phyloP scores from a whole-genome alignment of 2,888 invertebrate species.

The Stenodera caucasica region DNA sequence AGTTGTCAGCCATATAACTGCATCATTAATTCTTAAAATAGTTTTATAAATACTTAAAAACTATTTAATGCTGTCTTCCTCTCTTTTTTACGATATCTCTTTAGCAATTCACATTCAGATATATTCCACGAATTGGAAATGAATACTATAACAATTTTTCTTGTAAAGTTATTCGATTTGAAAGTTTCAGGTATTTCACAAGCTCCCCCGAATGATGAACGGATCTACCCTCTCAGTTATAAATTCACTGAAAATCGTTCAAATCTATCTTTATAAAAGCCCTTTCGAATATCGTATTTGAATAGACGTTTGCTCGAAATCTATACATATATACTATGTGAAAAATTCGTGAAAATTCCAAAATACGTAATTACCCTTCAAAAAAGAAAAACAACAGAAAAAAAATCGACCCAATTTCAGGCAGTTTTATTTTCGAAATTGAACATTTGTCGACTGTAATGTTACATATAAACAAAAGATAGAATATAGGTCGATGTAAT shows the following conservation, averaged over 20 bases:
- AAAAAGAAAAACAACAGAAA: too few relatives aligned
- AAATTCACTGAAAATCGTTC: conserved; percentile 8
- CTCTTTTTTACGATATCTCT: not conserved
- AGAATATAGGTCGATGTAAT: conserved; percentile 2
- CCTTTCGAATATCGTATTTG: conserved; percentile 1
- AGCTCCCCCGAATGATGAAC: not conserved
- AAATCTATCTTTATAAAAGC: conserved; percentile 7
- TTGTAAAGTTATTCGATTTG: conserved; percentile 6
- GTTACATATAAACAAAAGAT: not conserved
- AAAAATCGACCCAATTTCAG: too few relatives aligned
- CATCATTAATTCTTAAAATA: conserved; percentile 6
- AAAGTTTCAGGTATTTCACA: conserved; percentile 1
- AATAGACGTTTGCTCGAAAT: not conserved
- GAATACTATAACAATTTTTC: not conserved
- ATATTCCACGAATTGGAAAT: conserved; percentile 1
- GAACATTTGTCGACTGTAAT: too few relatives aligned
- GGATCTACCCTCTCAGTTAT: not conserved
- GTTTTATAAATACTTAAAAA: too few relatives aligned
- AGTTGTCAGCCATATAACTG: conserved; percentile 1
- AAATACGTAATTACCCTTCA: not conserved
- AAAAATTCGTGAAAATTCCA: not conserved
- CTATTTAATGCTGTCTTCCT: too few relatives aligned
- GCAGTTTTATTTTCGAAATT: too few relatives aligned
- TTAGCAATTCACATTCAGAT: not conserved
- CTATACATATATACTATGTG: not conserved